Evolutionary conservation across 2,888 invertebrate species (phyloP).

Genomic region (Trissolcus brochymenae): DNA sequence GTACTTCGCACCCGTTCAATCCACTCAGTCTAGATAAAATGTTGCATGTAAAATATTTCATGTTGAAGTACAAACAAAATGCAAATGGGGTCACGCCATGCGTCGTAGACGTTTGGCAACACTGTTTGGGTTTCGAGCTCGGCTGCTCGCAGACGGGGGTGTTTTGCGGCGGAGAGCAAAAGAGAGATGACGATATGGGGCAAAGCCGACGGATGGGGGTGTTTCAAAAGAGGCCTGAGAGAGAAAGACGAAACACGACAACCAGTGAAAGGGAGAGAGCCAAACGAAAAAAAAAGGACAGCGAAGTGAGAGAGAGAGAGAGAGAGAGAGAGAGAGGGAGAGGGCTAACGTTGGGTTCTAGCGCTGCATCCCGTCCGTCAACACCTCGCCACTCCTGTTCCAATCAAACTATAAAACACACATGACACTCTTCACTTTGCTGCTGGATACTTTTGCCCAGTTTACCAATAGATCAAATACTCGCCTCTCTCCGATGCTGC

Average conservation of each 20-base stretch:
- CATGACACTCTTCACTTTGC: constrained; percentile 69
- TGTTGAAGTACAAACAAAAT: constrained; percentile 73
- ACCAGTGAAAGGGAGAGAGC: constrained; percentile 56
- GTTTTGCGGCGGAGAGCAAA: constrained; percentile 64
- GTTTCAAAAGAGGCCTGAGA: constrained; percentile 28
- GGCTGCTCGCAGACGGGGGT: constrained; percentile 68
- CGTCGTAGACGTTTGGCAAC: constrained; percentile 74
- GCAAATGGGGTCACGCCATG: constrained; percentile 72
- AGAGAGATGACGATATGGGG: constrained; percentile 49
- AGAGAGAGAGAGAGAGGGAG: constrained; percentile 60
- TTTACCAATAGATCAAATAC: constrained; percentile 43
- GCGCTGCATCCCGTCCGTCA: constrained; percentile 73
- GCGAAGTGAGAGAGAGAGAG: constrained; percentile 57
- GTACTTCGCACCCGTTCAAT: constrained; percentile 54
- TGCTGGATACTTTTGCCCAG: constrained; percentile 57
- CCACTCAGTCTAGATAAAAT: constrained; percentile 64
- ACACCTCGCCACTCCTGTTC: constrained; percentile 70
- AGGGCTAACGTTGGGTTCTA: constrained; percentile 66
- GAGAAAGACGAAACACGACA: constrained; percentile 20
- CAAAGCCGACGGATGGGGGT: constrained; percentile 43
- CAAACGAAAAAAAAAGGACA: constrained; percentile 46
- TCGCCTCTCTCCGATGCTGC: not conserved
- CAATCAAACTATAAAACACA: constrained; percentile 74
- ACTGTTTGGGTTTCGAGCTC: constrained; percentile 71
- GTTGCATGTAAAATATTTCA: constrained; percentile 70